Evolutionary conservation across 2,797 vertebrate species (phyloP).

Genomic region (Esox masquinongy): DNA sequence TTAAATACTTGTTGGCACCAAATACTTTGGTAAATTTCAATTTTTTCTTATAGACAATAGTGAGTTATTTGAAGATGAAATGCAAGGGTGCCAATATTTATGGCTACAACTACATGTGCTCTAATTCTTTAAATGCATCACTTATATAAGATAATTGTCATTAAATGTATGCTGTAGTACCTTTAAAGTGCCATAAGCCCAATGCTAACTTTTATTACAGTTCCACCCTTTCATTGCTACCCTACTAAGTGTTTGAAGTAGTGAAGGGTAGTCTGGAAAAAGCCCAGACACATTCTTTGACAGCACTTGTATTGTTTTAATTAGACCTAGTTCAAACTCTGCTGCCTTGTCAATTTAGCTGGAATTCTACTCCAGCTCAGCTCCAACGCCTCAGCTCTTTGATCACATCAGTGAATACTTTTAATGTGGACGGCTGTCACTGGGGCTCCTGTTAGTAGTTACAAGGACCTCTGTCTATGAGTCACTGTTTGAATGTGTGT

Average conservation of each 20-base stretch:
- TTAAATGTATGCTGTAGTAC: not conserved
- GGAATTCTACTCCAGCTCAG: constrained; percentile 3
- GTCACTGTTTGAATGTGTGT: not conserved
- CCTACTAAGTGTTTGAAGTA: not conserved
- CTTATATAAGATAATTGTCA: not conserved
- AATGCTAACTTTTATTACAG: not conserved
- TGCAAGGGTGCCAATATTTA: constrained; percentile 1
- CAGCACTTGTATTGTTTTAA: constrained; percentile 13
- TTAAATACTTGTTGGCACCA: no score
- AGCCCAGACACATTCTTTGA: constrained; percentile 7
- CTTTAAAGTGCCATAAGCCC: not conserved
- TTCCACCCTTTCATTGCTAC: not conserved
- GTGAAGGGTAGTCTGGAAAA: not conserved
- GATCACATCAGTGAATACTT: constrained; percentile 13
- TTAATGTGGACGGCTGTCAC: constrained; percentile 9
- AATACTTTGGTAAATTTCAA: no score
- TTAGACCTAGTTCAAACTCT: constrained; percentile 7
- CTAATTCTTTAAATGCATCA: not conserved
- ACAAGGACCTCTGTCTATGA: constrained; percentile 11
- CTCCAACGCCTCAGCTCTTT: constrained; percentile 1
- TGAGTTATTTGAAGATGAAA: not conserved
- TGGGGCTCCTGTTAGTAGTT: constrained; percentile 3
- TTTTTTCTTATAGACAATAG: no score
- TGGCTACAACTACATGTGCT: not conserved
- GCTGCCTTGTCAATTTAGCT: not conserved